Percentiles rank a stretch among this genome's conserved stretches.
These are phyloP conservation scores for Alfaro cultratus DNA, from an alignment of 2,797 vertebrate genomes.

Conservation along the genomic window DNA sequence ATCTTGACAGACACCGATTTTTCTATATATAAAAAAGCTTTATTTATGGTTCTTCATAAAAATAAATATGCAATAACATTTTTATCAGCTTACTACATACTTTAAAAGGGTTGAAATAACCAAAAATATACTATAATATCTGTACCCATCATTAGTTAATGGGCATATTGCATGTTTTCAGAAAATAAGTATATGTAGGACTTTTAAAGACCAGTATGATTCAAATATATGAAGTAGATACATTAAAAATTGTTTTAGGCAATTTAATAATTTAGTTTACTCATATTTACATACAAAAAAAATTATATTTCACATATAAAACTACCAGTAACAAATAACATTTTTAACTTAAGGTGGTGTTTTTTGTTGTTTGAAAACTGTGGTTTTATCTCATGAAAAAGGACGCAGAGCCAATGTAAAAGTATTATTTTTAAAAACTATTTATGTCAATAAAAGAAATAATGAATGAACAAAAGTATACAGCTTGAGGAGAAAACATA, in stretches of 20 bases:
- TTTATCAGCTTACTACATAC: neutral
- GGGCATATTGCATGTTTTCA: neutral
- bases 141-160: neutral
- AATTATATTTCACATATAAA: neutral
- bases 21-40: neutral
- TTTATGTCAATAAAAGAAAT: neutral
- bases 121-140: neutral
- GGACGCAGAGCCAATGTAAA: neutral
- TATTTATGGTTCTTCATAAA: neutral
- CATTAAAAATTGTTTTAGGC: neutral
- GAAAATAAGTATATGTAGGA: neutral
- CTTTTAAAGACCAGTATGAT: neutral
- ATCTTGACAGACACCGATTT: neutral
- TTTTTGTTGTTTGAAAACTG: neutral
- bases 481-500: neutral
- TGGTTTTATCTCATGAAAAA: neutral
- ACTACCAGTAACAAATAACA: neutral
- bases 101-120: neutral
- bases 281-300: neutral
- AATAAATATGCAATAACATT: neutral
- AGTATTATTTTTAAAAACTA: neutral
- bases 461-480: neutral
- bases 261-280: neutral
- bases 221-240: neutral
- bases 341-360: neutral